phyloP scores from a whole-genome alignment of 2,888 invertebrate species.

The Macrophya annulata region DNA sequence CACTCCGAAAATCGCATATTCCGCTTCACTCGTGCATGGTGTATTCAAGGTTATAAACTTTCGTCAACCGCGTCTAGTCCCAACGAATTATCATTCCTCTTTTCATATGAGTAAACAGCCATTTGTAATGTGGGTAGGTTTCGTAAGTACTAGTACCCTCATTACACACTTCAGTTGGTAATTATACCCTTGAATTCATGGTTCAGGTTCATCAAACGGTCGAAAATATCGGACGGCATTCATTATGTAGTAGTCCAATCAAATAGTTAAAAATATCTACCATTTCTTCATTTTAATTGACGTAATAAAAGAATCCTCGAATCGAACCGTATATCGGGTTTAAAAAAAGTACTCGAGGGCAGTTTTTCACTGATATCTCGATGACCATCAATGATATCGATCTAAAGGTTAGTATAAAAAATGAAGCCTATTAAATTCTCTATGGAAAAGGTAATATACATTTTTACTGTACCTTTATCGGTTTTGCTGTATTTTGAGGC shows the following conservation, averaged over 20 bases:
- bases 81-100: background rate
- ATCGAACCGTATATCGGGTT: too few species aligned
- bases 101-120: background rate
- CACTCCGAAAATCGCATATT: background rate
- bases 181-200: constrained; percentile 3
- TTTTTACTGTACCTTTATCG: background rate
- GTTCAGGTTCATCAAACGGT: background rate
- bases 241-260: background rate
- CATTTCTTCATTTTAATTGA: background rate
- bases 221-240: background rate
- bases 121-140: too few species aligned
- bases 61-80: background rate
- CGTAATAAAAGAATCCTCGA: background rate
- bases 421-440: background rate
- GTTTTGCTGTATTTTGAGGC: background rate
- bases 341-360: background rate
- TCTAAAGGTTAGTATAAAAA: background rate
- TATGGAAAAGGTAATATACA: background rate
- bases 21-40: background rate
- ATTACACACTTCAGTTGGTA: background rate
- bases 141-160: background rate
- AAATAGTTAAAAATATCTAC: background rate
- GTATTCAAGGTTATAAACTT: background rate
- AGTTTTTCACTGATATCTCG: background rate
- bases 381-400: background rate